These are phyloP conservation scores for Alfaro cultratus DNA, from an alignment of 2,797 vertebrate species.

Conservation along the genomic window DNA sequence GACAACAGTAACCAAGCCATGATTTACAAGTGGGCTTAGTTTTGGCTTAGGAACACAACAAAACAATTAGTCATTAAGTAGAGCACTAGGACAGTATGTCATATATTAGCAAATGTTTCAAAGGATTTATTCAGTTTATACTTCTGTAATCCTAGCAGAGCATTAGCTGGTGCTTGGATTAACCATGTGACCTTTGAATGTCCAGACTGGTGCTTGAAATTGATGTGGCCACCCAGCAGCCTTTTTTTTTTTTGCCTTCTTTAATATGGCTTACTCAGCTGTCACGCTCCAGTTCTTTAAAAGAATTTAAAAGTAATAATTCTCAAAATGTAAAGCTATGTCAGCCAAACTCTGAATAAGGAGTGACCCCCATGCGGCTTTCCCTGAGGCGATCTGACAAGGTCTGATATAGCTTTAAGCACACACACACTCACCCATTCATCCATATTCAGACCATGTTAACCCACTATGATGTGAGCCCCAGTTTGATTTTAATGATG, in stretches of 20 bases:
- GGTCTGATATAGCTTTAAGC: conserved; percentile 37
- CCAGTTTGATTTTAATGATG: conserved; percentile 57
- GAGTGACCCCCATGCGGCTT: conserved; percentile 51
- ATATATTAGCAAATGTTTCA: conserved; percentile 19
- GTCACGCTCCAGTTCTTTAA: conserved; percentile 37
- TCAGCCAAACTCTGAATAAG: conserved; percentile 54
- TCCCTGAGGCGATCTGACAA: conserved; percentile 41
- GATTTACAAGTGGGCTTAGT: no score
- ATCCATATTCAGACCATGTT: conserved; percentile 20
- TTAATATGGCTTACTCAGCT: conserved; percentile 27
- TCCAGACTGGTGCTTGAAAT: conserved; percentile 29
- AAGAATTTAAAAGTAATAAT: conserved; percentile 33
- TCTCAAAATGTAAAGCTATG: conserved; percentile 49
- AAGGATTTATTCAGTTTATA: conserved; percentile 18
- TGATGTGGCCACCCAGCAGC: conserved; percentile 52
- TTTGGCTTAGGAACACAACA: neutral
- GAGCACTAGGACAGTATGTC: neutral
- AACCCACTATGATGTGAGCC: conserved; percentile 46
- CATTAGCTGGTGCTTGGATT: conserved; percentile 52
- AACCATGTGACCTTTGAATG: conserved; percentile 63
- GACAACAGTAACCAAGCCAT: no score
- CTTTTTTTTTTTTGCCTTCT: neutral
- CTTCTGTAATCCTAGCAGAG: conserved; percentile 47
- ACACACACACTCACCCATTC: neutral
- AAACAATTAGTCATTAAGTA: neutral